Conservation (phyloP, 53 echinoderm and acorn worm species). For the Actinopyga echinites region DNA sequence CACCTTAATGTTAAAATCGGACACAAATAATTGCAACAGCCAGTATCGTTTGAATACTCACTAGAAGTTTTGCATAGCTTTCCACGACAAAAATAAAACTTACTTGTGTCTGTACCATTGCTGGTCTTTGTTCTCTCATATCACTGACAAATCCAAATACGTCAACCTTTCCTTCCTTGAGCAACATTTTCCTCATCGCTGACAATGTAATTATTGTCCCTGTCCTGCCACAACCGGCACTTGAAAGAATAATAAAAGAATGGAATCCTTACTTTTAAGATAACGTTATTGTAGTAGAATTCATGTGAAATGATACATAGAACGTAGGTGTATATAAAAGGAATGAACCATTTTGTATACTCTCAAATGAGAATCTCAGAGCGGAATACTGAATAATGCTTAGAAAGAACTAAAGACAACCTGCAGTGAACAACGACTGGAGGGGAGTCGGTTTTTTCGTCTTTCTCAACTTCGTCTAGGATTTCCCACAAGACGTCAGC, state of each 20-base stretch:
- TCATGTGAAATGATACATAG: background rate
- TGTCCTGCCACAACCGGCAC: slow-evolving; percentile 9
- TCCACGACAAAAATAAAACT: background rate
- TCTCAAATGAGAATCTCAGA: background rate
- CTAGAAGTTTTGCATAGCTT: too few species aligned
- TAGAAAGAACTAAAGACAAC: background rate
- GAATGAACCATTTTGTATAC: background rate
- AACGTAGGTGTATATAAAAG: background rate
- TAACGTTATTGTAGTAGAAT: background rate
- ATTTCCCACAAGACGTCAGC: slow-evolving; percentile 15
- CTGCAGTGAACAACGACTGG: slow-evolving; percentile 26
- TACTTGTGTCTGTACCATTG: background rate
- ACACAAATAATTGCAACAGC: too few species aligned
- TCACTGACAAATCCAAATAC: slow-evolving; percentile 9
- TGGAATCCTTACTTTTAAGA: background rate
- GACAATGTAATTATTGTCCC: slow-evolving; percentile 7
- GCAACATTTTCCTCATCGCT: background rate
- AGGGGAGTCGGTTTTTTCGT: too few species aligned
- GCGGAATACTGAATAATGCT: background rate
- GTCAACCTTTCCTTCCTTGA: background rate
- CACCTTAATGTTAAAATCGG: too few species aligned
- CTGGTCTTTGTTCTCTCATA: slow-evolving; percentile 8
- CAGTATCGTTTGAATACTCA: too few species aligned
- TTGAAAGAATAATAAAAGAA: background rate
- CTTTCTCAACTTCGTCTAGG: slow-evolving; percentile 11